Percentiles rank a stretch among this genome's conserved stretches.
Conservation (phyloP, 2,888 invertebrate species). For the Drosophila emarginata region DNA sequence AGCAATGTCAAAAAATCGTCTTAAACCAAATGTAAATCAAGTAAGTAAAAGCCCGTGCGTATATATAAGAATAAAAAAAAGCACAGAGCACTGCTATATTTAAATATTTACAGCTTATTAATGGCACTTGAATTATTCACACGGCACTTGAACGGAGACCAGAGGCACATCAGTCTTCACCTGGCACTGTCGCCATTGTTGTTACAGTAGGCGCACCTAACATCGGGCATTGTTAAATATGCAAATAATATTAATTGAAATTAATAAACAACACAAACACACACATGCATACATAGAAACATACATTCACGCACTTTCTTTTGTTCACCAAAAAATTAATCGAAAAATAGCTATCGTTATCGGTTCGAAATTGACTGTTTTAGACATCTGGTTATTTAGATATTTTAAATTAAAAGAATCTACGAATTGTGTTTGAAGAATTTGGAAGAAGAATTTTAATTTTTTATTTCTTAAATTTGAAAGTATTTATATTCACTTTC, state of each 20-base stretch:
- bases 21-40: conserved; percentile 29
- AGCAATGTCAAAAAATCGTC: conserved; percentile 53
- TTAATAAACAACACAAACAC: conserved; percentile 7
- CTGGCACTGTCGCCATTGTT: conserved; percentile 5
- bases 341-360: neutral
- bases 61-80: conserved; percentile 16
- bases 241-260: conserved; percentile 1
- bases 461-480: neutral
- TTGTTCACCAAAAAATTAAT: neutral
- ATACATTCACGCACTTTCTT: neutral
- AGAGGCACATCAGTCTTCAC: conserved; percentile 1
- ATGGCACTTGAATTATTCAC: conserved; percentile 12
- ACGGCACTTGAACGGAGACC: conserved; percentile 1
- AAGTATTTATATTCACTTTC: neutral
- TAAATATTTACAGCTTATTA: conserved; percentile 10
- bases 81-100: conserved; percentile 8
- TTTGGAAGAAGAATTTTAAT: too few species aligned
- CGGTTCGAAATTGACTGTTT: too few species aligned
- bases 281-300: neutral
- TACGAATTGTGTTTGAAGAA: too few species aligned
- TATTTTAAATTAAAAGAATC: too few species aligned
- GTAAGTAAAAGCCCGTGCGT: conserved; percentile 33
- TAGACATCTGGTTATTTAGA: too few species aligned
- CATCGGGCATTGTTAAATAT: neutral
- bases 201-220: neutral